These are phyloP conservation scores for Lagopus muta DNA, from an alignment of 2,113 vertebrate genomes.

Conservation along the genomic window DNA sequence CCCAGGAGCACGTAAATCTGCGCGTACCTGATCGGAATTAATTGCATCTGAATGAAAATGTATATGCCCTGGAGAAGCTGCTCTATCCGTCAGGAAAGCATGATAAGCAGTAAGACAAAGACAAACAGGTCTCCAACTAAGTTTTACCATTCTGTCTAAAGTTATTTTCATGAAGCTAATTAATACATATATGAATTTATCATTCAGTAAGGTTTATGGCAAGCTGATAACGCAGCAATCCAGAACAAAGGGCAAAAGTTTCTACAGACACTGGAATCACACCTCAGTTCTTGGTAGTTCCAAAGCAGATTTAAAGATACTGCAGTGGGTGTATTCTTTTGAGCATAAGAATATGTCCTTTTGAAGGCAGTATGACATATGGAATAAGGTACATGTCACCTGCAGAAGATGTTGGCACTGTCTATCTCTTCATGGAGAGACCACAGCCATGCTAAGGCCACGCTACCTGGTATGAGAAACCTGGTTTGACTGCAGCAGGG, in stretches of 20 bases:
- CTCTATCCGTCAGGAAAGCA: background rate
- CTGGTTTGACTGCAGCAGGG: background rate
- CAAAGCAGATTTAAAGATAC: too few relatives aligned
- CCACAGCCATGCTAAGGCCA: background rate
- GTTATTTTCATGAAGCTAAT: background rate
- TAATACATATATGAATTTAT: background rate
- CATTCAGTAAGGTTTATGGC: background rate
- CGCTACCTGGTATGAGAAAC: background rate
- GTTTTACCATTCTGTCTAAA: background rate
- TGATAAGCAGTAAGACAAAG: background rate
- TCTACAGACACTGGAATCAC: background rate
- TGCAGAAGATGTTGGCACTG: background rate
- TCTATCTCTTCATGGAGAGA: background rate
- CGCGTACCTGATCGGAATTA: background rate
- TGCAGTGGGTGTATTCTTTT: background rate
- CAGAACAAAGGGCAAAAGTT: background rate
- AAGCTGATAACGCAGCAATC: background rate
- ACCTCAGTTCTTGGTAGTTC: background rate
- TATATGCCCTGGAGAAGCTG: background rate
- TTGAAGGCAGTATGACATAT: too few relatives aligned
- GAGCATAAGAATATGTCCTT: rapidly evolving
- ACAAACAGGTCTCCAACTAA: background rate
- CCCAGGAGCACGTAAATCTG: background rate
- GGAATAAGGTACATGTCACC: background rate
- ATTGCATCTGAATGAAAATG: background rate